Evolutionary conservation across 2,113 vertebrate species (phyloP).

Genomic region (Ochotona curzoniae): DNA sequence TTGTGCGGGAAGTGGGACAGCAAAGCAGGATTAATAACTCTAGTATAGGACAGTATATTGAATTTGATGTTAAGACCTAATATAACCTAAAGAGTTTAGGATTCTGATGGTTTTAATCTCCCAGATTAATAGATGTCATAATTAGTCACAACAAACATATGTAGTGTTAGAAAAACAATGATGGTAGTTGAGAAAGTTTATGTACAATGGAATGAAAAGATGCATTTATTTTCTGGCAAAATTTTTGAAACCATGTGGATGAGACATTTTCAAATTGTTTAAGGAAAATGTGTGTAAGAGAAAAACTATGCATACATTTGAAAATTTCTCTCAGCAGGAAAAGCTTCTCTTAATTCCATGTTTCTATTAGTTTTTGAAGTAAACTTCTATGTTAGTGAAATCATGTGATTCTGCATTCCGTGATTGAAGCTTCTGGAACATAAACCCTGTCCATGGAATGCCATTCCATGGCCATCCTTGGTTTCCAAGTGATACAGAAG

Average conservation of each 20-base stretch:
- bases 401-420: background rate
- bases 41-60: background rate
- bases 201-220: too few relatives aligned
- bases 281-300: too few relatives aligned
- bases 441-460: background rate
- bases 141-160: constrained; percentile 13
- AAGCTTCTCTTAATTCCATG: too few relatives aligned
- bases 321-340: too few relatives aligned
- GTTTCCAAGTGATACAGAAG: background rate
- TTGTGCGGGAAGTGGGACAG: background rate
- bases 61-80: background rate
- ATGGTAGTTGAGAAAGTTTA: too few relatives aligned
- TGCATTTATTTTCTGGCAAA: too few relatives aligned
- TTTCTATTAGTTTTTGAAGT: too few relatives aligned
- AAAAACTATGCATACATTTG: too few relatives aligned
- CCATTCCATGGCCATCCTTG: background rate
- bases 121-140: background rate
- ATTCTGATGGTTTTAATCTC: background rate
- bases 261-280: too few relatives aligned
- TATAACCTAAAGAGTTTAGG: background rate
- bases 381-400: background rate
- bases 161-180: background rate
- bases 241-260: too few relatives aligned
- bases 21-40: background rate
- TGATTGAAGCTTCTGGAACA: background rate